These are phyloP conservation scores for Agonopterix alstromeriana DNA, from an alignment of 2,888 invertebrate genomes.

Conservation along the genomic window DNA sequence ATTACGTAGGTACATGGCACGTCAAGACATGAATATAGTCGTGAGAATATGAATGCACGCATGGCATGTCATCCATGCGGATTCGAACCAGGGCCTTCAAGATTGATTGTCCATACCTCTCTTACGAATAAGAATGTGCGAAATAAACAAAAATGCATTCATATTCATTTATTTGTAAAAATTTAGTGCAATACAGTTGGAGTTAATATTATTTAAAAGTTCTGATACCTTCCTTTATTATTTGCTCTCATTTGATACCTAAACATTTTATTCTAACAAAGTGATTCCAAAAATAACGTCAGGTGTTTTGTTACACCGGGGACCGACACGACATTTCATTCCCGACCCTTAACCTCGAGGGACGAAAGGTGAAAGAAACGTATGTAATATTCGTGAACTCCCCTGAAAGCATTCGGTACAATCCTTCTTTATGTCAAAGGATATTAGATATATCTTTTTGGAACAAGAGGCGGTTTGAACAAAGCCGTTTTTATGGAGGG, in stretches of 20 bases:
- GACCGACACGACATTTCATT: conserved; percentile 7
- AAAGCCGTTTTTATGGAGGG: background rate
- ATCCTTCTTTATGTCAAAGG: conserved; percentile 23
- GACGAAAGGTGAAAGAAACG: conserved; percentile 16
- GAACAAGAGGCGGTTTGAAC: background rate
- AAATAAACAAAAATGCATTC: too few species aligned
- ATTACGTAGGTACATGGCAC: too few species aligned
- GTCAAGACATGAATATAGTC: too few species aligned
- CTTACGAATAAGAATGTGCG: too few species aligned
- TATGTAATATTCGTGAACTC: conserved; percentile 17
- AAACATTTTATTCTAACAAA: background rate
- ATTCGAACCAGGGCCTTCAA: too few species aligned
- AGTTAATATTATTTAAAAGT: too few species aligned
- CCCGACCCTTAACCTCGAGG: conserved; percentile 13
- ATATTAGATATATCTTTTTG: conserved; percentile 8
- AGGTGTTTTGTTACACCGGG: conserved; percentile 11
- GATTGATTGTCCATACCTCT: too few species aligned
- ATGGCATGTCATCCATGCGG: too few species aligned
- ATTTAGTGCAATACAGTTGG: too few species aligned
- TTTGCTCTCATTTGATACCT: background rate
- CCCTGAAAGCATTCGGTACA: conserved; percentile 19
- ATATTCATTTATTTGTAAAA: too few species aligned
- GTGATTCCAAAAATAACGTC: conserved; percentile 5
- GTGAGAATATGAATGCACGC: too few species aligned
- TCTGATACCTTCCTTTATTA: too few species aligned